Percentiles rank a stretch among this genome's conserved stretches.
Evolutionary conservation across 2,888 invertebrate genomes (phyloP).

Genomic region (Acleris sparsana): DNA sequence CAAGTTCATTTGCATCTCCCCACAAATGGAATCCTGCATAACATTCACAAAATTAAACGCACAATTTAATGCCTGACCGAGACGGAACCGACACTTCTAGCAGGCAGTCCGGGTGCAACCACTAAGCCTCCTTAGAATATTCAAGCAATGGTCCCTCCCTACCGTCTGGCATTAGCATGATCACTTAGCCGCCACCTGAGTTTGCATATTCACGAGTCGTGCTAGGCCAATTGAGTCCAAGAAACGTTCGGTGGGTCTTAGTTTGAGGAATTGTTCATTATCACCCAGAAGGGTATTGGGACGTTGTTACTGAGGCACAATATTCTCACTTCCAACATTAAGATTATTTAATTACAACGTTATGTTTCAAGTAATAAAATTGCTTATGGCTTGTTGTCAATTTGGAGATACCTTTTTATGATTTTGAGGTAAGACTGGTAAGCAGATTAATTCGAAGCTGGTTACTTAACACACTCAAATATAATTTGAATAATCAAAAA

Average conservation of each 20-base stretch:
- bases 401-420: too few relatives aligned
- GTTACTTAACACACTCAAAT: too few relatives aligned
- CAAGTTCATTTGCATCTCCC: neutral
- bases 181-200: conserved; percentile 31
- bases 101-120: conserved; percentile 20
- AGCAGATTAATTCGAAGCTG: too few relatives aligned
- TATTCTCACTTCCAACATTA: too few relatives aligned
- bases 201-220: conserved; percentile 35
- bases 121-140: conserved; percentile 32
- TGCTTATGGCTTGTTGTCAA: too few relatives aligned
- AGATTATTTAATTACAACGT: too few relatives aligned
- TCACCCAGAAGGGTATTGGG: neutral
- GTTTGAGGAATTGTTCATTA: conserved; percentile 4
- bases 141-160: conserved; percentile 19
- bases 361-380: too few relatives aligned
- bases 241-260: conserved; percentile 15
- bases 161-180: conserved; percentile 31
- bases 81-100: conserved; percentile 20
- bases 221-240: conserved; percentile 28
- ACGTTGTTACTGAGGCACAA: neutral
- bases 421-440: too few relatives aligned
- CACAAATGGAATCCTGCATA: neutral
- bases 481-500: too few relatives aligned
- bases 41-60: neutral
- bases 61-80: conserved; percentile 9